These are phyloP conservation scores for Euphydryas editha DNA, from an alignment of 2,888 invertebrate genomes.

Conservation along the genomic window DNA sequence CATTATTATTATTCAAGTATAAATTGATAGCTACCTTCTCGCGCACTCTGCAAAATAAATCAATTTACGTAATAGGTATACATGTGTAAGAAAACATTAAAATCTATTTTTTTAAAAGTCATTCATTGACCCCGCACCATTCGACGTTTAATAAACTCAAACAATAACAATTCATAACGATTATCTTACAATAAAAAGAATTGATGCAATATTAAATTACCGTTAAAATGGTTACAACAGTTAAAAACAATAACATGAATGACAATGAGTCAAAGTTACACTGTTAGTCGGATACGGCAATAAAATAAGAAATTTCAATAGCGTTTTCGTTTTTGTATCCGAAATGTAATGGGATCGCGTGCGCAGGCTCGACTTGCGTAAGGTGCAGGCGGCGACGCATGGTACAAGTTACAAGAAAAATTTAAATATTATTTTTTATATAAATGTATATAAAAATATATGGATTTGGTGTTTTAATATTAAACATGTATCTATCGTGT, in stretches of 20 bases:
- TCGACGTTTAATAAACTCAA: background rate
- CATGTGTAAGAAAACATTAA: background rate
- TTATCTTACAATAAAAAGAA: background rate
- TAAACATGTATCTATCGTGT: background rate
- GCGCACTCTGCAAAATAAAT: no score
- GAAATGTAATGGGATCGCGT: slow-evolving; percentile 42
- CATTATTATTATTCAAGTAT: no score
- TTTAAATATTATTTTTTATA: no score
- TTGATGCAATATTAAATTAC: background rate
- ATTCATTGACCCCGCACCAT: background rate
- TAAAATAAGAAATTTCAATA: slow-evolving; percentile 14
- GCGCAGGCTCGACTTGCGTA: slow-evolving; percentile 40
- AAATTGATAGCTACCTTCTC: no score
- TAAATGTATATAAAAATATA: background rate
- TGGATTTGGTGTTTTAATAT: background rate
- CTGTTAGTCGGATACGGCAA: slow-evolving; percentile 1
- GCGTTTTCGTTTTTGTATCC: slow-evolving; percentile 14
- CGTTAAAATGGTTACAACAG: slow-evolving; percentile 11
- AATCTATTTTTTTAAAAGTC: background rate
- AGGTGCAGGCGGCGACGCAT: slow-evolving; percentile 22
- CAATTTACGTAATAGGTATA: background rate
- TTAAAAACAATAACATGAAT: slow-evolving; percentile 13
- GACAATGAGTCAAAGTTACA: slow-evolving; percentile 6
- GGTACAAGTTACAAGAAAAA: slow-evolving; percentile 35
- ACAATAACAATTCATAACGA: background rate